Conservation (phyloP, 2,888 invertebrate species). For the Drosophila borealis region DNA sequence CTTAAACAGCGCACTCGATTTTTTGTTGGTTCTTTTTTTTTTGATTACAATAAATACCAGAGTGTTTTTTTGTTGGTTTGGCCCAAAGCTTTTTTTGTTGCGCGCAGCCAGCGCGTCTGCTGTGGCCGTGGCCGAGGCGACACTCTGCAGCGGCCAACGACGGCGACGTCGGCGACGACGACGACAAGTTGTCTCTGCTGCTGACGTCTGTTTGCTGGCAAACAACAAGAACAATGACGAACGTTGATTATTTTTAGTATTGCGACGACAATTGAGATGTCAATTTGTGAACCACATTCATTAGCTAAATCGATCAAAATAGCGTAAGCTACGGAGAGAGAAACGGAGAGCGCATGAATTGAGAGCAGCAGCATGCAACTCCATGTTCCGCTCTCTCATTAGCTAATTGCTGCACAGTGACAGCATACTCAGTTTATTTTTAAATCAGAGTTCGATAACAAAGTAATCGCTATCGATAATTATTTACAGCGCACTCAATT, state of each 20-base stretch:
- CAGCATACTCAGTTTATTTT: neutral
- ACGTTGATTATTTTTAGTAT: constrained; percentile 64
- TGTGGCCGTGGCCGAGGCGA: constrained; percentile 46
- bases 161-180: constrained; percentile 16
- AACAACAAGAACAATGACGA: constrained; percentile 44
- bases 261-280: constrained; percentile 18
- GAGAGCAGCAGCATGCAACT: neutral
- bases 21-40: constrained; percentile 33
- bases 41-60: constrained; percentile 59
- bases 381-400: neutral
- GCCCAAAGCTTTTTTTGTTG: constrained; percentile 43
- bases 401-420: constrained; percentile 1
- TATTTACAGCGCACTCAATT: constrained; percentile 19
- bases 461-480: constrained; percentile 2
- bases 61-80: constrained; percentile 49
- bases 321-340: neutral
- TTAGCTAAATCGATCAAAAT: constrained; percentile 35
- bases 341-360: neutral
- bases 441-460: constrained; percentile 6
- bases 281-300: constrained; percentile 23
- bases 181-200: constrained; percentile 63
- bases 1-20: constrained; percentile 74
- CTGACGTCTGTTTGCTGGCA: constrained; percentile 66
- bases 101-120: constrained; percentile 69
- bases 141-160: constrained; percentile 20